Conservation (phyloP, 2,113 vertebrate species). For the Campylorhamphus procurvoides region DNA sequence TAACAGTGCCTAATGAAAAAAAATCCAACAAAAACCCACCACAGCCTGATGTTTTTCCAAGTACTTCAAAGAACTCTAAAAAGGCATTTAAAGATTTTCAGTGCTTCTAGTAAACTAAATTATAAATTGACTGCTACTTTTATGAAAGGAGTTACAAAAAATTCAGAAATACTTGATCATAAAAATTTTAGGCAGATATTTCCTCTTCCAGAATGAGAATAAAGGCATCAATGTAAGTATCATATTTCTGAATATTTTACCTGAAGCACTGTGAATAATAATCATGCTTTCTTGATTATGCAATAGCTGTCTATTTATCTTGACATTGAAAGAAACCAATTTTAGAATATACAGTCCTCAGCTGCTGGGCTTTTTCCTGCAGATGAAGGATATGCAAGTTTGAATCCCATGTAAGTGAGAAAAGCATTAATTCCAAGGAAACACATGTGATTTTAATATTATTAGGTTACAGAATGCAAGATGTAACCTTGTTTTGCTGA, state of each 20-base stretch:
- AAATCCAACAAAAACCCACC: accelerated
- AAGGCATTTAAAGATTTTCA: neutral
- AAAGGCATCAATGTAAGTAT: accelerated
- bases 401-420: neutral
- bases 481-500: neutral
- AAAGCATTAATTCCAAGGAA: neutral
- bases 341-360: neutral
- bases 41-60: neutral
- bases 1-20: neutral
- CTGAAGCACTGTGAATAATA: neutral
- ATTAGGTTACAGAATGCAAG: neutral
- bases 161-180: neutral
- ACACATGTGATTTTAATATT: neutral
- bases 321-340: neutral
- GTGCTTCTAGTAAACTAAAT: neutral
- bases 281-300: neutral
- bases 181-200: neutral
- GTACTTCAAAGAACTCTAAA: neutral
- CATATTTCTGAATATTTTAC: neutral
- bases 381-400: neutral
- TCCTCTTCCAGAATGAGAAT: neutral
- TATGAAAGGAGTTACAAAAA: neutral
- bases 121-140: accelerated
- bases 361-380: neutral
- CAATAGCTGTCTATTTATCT: neutral